phyloP scores from a whole-genome alignment of 2,888 invertebrate species.

The Yponomeuta cagnagella region DNA sequence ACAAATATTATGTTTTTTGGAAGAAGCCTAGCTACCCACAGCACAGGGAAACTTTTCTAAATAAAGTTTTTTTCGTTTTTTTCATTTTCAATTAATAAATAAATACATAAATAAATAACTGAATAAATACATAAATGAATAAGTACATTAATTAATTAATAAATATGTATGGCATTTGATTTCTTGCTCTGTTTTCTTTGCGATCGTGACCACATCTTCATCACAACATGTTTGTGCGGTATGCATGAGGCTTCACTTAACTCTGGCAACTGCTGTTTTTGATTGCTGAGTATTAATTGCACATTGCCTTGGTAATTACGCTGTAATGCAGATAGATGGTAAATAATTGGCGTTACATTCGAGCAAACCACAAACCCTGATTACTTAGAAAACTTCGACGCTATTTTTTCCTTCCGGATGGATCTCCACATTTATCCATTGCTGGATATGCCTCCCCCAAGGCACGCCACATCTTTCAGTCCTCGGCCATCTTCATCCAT shows the following conservation, averaged over 20 bases:
- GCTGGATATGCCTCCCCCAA: too few relatives aligned
- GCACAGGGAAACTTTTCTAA: too few relatives aligned
- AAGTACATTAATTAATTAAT: neutral
- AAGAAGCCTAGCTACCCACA: too few relatives aligned
- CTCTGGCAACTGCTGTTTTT: neutral
- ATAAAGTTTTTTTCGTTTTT: too few relatives aligned
- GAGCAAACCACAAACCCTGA: neutral
- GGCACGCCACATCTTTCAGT: too few relatives aligned
- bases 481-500: too few relatives aligned
- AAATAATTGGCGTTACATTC: neutral
- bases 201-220: constrained; percentile 5
- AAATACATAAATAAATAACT: too few relatives aligned
- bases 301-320: neutral
- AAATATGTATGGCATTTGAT: neutral
- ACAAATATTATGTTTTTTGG: too few relatives aligned
- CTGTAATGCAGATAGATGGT: neutral
- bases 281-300: neutral
- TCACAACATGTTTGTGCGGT: constrained; percentile 4
- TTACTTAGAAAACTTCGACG: neutral
- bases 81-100: too few relatives aligned
- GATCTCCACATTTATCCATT: too few relatives aligned
- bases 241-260: neutral
- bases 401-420: too few relatives aligned
- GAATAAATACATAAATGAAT: neutral
- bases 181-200: neutral